These are phyloP conservation scores for Galeopterus variegatus DNA, from an alignment of 2,113 vertebrate genomes.

Conservation along the genomic window DNA sequence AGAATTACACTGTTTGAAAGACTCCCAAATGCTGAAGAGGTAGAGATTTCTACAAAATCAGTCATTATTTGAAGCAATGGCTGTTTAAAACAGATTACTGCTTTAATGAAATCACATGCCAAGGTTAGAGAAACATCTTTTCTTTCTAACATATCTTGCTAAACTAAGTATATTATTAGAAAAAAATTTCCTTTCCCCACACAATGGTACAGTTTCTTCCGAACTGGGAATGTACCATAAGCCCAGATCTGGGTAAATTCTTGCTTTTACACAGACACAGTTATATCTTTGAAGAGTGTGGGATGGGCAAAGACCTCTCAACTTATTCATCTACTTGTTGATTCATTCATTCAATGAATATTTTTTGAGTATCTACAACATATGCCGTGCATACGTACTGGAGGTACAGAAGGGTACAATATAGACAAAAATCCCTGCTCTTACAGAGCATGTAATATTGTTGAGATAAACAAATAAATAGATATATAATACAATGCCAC, in stretches of 20 bases:
- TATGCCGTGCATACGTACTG: not conserved
- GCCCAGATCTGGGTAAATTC: not conserved
- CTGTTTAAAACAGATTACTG: constrained; percentile 24
- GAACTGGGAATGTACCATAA: not conserved
- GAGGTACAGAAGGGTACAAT: accelerated
- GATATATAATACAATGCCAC: not conserved
- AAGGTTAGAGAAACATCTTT: not conserved
- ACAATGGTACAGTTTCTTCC: not conserved
- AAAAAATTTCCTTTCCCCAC: not conserved
- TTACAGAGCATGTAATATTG: not conserved
- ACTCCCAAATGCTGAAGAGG: no score
- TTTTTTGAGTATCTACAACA: not conserved
- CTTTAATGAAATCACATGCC: constrained; percentile 32
- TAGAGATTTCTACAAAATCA: not conserved
- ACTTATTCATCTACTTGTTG: not conserved
- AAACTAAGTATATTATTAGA: not conserved
- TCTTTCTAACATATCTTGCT: not conserved
- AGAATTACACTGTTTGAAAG: not conserved
- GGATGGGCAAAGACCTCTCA: not conserved
- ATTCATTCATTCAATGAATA: not conserved
- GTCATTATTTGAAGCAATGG: constrained; percentile 17
- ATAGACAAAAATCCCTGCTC: not conserved
- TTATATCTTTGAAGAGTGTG: not conserved
- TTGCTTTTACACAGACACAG: not conserved
- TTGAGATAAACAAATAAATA: not conserved